Conservation (phyloP, 2,888 invertebrate genomes). For the Eurois occulta region DNA sequence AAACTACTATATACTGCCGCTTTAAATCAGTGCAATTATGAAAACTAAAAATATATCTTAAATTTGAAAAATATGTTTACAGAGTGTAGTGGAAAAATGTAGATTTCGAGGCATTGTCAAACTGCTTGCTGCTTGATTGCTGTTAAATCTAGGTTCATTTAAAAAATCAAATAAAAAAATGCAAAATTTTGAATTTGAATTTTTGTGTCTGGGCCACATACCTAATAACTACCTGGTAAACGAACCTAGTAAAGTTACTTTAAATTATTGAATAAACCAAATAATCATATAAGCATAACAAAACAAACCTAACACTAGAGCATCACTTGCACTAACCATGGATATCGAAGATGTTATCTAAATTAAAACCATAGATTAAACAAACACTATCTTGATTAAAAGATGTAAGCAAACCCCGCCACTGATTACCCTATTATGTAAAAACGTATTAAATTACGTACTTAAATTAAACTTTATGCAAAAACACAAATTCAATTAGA, state of each 20-base stretch:
- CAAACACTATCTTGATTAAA: conserved; percentile 41
- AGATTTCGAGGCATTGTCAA: too few species aligned
- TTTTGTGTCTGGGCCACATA: not conserved
- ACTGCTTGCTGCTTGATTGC: too few species aligned
- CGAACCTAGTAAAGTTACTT: too few species aligned
- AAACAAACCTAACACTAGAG: not conserved
- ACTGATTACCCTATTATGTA: conserved; percentile 50
- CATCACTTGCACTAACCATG: conserved; percentile 22
- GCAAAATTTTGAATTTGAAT: too few species aligned
- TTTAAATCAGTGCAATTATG: too few species aligned
- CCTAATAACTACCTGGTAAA: not conserved
- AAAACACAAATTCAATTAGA: conserved; percentile 66
- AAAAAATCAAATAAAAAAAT: not conserved
- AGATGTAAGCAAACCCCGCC: conserved; percentile 37
- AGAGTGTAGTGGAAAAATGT: too few species aligned
- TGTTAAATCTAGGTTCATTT: not conserved
- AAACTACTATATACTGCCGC: too few species aligned
- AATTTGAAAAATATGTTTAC: too few species aligned
- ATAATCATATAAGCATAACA: too few species aligned
- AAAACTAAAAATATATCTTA: too few species aligned
- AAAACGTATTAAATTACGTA: conserved; percentile 39
- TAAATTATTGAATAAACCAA: not conserved
- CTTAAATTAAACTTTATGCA: conserved; percentile 47
- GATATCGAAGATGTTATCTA: conserved; percentile 51
- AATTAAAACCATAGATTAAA: conserved; percentile 62